Conservation (phyloP, 2,797 vertebrate species). For the Gallinago solitaria region DNA sequence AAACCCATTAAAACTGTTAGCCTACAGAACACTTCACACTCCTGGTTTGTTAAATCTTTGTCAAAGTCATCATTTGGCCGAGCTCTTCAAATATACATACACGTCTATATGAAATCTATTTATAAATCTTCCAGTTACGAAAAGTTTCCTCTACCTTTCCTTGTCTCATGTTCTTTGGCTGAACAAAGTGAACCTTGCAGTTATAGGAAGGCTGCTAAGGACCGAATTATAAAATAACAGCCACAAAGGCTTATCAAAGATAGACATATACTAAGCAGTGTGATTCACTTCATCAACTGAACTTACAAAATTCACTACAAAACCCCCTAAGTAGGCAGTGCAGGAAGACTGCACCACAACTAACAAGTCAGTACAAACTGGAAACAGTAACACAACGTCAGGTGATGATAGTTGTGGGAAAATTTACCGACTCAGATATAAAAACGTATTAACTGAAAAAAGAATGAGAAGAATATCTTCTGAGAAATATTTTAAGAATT, state of each 20-base stretch:
- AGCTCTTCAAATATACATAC: conserved; percentile 58
- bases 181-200: neutral
- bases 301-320: neutral
- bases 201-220: neutral
- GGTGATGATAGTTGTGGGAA: neutral
- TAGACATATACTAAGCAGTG: neutral
- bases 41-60: conserved; percentile 81
- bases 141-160: neutral
- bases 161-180: neutral
- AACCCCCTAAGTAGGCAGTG: neutral
- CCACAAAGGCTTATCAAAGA: neutral
- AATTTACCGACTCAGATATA: neutral
- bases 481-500: neutral
- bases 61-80: conserved; percentile 80
- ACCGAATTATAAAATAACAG: neutral
- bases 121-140: conserved; percentile 31
- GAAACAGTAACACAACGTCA: neutral
- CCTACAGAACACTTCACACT: conserved; percentile 82
- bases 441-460: neutral
- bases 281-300: neutral
- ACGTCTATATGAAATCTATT: neutral
- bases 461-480: neutral
- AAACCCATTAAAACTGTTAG: conserved; percentile 89
- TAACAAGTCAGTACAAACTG: neutral
- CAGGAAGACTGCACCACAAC: neutral